Base-by-base conservation (phyloP, 2,888 invertebrate species). In the Blastobasis lacticolella region DNA sequence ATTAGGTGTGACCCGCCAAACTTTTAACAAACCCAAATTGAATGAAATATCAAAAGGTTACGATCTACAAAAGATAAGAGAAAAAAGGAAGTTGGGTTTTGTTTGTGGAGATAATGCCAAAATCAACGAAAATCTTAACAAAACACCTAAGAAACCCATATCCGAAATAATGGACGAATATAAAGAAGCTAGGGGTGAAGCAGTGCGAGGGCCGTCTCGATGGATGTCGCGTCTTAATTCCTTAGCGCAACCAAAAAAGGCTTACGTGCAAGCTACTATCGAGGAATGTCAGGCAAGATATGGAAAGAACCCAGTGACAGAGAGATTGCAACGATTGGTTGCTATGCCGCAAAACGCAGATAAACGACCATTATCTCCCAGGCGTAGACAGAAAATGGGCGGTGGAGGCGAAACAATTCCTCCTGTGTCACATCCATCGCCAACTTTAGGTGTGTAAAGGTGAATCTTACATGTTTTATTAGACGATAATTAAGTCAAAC, bases 391-490 rank as follows among this genome's bases (percentile, higher is more conserved):
- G 59, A 52, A 63, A 50, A 51, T 8, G 50, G 38, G 50, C 23
- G 38, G 38, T 23, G 23, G 23, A 2, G 23, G 23, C 23, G 23
- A 23, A 23, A 23, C 23, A 23, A 23, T 23, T 23, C 23, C 23
- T 23, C 23, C 23, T 23, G 23, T 23, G 23, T 23, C 23, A 23
- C 23, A 23, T 23, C 55, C 72, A 45, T 57, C 61, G 57, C 59
- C 70, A 56, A 64, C 73, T 61, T 63, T 75, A 85, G 86, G 86
- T 86, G 78, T 78, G 85, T 85, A 83, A 81, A 82, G 82, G 82
- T 81, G 81, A 81, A 81, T 81, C 75, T 60, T 60, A 57, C 61
- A 67, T 60, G 46, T 55, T 2, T 23, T 23, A 23, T 23, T 23
- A 23, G 23, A 23, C 23, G 48, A 52, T 3, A 50, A 41, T 46